These are phyloP conservation scores for Dasyprocta punctata DNA, from an alignment of 2,113 vertebrate species.

Conservation along the genomic window DNA sequence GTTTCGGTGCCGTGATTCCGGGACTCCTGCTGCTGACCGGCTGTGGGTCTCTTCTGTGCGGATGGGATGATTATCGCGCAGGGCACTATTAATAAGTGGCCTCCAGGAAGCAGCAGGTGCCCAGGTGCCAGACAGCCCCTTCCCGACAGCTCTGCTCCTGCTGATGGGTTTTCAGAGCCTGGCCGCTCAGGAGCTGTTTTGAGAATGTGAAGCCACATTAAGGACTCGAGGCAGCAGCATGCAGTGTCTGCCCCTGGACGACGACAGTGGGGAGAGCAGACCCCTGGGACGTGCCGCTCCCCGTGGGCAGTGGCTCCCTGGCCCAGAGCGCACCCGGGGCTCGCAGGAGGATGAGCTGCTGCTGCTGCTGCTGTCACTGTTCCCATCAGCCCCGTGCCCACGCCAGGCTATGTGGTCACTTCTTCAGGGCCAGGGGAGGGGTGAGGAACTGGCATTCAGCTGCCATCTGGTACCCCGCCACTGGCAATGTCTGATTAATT, in stretches of 20 bases:
- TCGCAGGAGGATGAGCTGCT: neutral
- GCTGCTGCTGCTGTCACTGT: neutral
- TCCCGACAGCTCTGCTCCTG: neutral
- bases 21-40: neutral
- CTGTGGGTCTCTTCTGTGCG: neutral
- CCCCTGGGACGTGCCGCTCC: accelerated
- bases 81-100: accelerated
- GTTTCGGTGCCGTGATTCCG: neutral
- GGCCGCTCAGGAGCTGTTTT: neutral
- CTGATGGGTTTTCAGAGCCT: neutral
- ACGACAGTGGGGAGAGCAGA: accelerated
- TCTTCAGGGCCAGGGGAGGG: neutral
- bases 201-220: accelerated
- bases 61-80: accelerated
- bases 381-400: accelerated
- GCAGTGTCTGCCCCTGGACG: neutral
- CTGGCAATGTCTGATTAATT: neutral
- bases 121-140: too few relatives aligned
- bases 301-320: neutral
- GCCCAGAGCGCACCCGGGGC: neutral
- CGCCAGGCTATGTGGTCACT: neutral
- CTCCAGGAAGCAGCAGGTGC: neutral
- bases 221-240: accelerated
- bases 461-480: conserved; percentile 9
- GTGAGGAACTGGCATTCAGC: neutral